Percentiles rank a stretch among this genome's conserved stretches.
These are phyloP conservation scores for Oophaga sylvatica DNA, from an alignment of 2,797 vertebrate species.

Conservation along the genomic window DNA sequence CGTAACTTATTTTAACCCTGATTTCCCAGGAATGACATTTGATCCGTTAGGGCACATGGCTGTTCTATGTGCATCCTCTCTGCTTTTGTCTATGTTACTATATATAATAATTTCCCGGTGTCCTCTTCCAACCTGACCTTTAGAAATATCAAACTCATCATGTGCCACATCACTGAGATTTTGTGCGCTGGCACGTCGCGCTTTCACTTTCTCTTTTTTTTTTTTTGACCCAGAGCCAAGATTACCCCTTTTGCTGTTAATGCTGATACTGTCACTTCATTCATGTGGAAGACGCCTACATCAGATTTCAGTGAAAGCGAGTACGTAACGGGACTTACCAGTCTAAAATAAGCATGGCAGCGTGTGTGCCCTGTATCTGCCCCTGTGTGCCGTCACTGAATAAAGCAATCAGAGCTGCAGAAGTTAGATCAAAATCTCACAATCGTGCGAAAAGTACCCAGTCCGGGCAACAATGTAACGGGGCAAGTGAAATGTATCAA, in stretches of 20 bases:
- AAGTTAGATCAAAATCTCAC: no score
- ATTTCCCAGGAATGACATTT: neutral
- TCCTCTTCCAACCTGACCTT: conserved; percentile 35
- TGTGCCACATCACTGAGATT: conserved; percentile 33
- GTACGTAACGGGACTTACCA: neutral
- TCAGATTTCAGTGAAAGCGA: neutral
- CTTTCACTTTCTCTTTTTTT: conserved; percentile 16
- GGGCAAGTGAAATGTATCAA: neutral
- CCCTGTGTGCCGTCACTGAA: neutral
- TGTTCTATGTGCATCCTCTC: neutral
- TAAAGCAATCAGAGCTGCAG: neutral
- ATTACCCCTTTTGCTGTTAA: conserved; percentile 13
- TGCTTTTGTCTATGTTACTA: neutral
- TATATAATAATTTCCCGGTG: conserved; percentile 2
- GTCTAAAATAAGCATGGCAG: neutral
- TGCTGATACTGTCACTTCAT: neutral
- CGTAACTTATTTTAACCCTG: neutral
- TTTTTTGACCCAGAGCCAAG: neutral
- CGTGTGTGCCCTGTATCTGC: neutral
- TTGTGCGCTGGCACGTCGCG: neutral
- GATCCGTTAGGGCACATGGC: neutral
- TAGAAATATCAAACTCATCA: conserved; percentile 44
- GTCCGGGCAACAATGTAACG: neutral
- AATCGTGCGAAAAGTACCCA: neutral
- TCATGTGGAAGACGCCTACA: neutral